Percentiles rank a stretch among this genome's conserved stretches.
Conservation (phyloP, 2,113 vertebrate species). For the Symphodus melops region DNA sequence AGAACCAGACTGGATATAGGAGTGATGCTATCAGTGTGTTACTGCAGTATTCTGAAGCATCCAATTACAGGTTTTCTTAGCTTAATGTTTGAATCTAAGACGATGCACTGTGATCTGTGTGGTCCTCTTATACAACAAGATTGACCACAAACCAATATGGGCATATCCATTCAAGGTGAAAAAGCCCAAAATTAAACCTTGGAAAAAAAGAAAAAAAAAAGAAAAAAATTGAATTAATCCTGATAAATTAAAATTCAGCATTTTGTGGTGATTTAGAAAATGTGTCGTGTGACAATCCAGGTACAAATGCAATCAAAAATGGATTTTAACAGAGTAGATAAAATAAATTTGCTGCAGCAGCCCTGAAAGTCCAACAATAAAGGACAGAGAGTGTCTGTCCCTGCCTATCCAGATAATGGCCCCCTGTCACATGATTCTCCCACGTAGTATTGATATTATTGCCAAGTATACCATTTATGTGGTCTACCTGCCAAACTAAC, state of each 20-base stretch:
- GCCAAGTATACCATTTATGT: constrained; percentile 45
- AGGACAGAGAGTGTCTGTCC: constrained; percentile 32
- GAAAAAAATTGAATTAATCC: too few species aligned
- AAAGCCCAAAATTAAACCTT: too few species aligned
- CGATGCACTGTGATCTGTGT: too few species aligned
- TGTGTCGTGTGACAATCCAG: too few species aligned
- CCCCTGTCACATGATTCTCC: constrained; percentile 47
- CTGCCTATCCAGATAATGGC: constrained; percentile 55
- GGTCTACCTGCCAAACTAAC: constrained; percentile 45
- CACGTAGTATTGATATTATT: constrained; percentile 44
- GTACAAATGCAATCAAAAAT: neutral
- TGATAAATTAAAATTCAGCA: too few species aligned
- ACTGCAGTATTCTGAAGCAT: too few species aligned
- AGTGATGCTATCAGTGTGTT: too few species aligned
- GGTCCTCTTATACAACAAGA: too few species aligned
- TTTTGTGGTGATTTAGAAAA: too few species aligned
- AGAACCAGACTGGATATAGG: neutral
- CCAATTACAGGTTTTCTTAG: neutral
- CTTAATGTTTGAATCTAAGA: neutral
- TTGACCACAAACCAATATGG: too few species aligned
- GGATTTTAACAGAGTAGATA: neutral
- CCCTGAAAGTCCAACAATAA: constrained; percentile 35
- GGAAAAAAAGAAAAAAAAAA: too few species aligned
- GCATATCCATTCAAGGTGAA: too few species aligned
- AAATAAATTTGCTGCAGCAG: constrained; percentile 6